Base-by-base conservation (phyloP, 2,113 vertebrate species). In the Zosterops pallidus region DNA sequence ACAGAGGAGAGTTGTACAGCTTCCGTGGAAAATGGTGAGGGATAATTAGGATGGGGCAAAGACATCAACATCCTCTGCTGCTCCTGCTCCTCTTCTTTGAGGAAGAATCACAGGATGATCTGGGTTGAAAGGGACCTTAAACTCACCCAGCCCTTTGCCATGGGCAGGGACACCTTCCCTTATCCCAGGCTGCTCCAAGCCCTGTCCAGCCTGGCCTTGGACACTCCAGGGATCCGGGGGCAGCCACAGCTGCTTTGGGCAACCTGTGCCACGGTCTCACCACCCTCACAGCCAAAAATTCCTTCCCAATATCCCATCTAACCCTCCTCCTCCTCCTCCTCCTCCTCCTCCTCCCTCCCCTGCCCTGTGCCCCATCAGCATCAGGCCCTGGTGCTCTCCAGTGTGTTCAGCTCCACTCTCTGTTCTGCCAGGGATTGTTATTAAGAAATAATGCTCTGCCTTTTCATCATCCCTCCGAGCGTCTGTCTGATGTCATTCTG, bases 401-500 rank as follows among this genome's bases (percentile, higher is more conserved):
- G 75, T 0, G 35, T 9, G 24, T 39, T 82, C 33, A 37, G 2
- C 81, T 63, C 70, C 6, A 2, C 65, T 52, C 74, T 56, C 25
- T 47, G 77, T 64, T 79, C 89, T 92, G 92, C 97, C 95, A 93
- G 86, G 47, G 90, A 3, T 49, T 47, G 59, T 92, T 92, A 76
- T 96, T 79, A 91, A 93, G 92, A 92, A 96, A 90, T 33, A 65
- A 94, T 56, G 83, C 86, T 92, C 81, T 88, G 95, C 84, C 90
- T 90, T 93, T 94, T 92, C 83, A 88, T 89, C 94, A 77, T 84
- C n/a, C 63, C 92, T 97, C 83, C 2, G 10, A 86, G 93, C 65
- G 31, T 59, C 94, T 87, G 79, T 39, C 96, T 97, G 96, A 96
- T 91, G 94, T 97, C 97, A 96, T 96, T 81, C 93, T 39, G 92